Conservation (phyloP, 30 jellyfish, hydroid and myxozoan species). For the Aurelia coerulea region DNA sequence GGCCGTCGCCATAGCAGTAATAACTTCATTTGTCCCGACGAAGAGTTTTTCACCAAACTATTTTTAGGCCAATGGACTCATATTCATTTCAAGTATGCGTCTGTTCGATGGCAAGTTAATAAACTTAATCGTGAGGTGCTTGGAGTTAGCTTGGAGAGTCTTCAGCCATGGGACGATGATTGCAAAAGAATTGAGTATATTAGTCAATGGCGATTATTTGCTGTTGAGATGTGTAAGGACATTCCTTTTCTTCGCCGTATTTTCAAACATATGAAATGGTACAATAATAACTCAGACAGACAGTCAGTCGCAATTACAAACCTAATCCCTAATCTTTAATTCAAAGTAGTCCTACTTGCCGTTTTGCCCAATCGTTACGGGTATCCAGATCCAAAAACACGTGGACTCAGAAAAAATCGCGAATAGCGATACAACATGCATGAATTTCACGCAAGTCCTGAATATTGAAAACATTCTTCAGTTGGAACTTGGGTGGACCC, state of each 20-base stretch:
- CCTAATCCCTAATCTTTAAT: too few relatives aligned
- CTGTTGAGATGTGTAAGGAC: conserved; percentile 38
- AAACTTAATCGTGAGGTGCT: not conserved
- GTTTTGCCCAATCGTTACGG: too few relatives aligned
- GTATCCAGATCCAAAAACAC: too few relatives aligned
- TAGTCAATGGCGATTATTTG: conserved; percentile 44
- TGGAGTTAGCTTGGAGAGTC: conserved; percentile 48
- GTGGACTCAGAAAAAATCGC: too few relatives aligned
- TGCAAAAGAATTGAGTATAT: conserved; percentile 25
- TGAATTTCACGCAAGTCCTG: too few relatives aligned
- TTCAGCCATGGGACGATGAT: conserved; percentile 55
- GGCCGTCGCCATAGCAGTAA: not conserved
- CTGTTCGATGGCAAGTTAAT: conserved; percentile 66
- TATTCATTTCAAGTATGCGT: conserved; percentile 59
- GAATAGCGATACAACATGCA: too few relatives aligned
- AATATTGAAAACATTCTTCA: too few relatives aligned
- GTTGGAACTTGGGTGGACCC: too few relatives aligned
- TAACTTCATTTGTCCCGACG: conserved; percentile 64
- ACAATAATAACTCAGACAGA: not conserved
- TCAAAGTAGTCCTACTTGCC: too few relatives aligned
- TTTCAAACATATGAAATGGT: conserved; percentile 28
- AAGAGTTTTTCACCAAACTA: conserved; percentile 34
- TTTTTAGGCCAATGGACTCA: conserved; percentile 67
- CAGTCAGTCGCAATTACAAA: too few relatives aligned
- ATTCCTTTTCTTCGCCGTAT: conserved; percentile 3